These are phyloP conservation scores for Zaprionus africanus DNA, from an alignment of 1,140 invertebrate genomes.

Conservation along the genomic window DNA sequence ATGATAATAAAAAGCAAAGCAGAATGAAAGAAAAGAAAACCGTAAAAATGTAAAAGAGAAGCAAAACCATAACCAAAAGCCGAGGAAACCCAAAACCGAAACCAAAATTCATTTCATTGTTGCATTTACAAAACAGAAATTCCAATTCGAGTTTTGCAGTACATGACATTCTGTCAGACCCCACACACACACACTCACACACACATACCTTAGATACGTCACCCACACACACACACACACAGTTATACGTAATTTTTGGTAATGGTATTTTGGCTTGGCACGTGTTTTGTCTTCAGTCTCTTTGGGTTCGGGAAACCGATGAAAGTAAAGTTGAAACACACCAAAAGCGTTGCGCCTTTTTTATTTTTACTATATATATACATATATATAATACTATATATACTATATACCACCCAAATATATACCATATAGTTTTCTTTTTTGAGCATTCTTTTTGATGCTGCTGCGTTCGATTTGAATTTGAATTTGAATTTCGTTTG, in stretches of 20 bases:
- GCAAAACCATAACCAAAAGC: constrained; percentile 27
- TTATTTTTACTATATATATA: constrained; percentile 37
- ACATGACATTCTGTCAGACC: constrained; percentile 69
- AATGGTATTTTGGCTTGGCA: constrained; percentile 77
- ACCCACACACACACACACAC: constrained; percentile 33
- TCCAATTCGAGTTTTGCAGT: constrained; percentile 52
- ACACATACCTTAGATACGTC: constrained; percentile 17
- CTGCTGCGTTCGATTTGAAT: constrained; percentile 82
- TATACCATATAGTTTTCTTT: constrained; percentile 28
- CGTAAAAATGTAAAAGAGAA: constrained; percentile 10
- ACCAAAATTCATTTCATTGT: constrained; percentile 44
- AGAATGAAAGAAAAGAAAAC: neutral
- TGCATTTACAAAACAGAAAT: constrained; percentile 40
- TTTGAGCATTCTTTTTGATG: constrained; percentile 65
- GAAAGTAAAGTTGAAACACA: constrained; percentile 19
- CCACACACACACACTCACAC: constrained; percentile 26
- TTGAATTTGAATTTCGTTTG: constrained; percentile 81
- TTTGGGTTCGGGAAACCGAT: constrained; percentile 45
- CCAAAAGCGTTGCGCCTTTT: constrained; percentile 68
- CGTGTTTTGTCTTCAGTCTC: constrained; percentile 67
- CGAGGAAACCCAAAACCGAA: constrained; percentile 37
- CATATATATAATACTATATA: neutral
- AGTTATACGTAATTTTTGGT: constrained; percentile 59
- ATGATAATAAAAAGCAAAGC: neutral
- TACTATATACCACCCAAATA: neutral